phyloP scores from a whole-genome alignment of 2,888 invertebrate genomes.

The Perithous albicinctus region DNA sequence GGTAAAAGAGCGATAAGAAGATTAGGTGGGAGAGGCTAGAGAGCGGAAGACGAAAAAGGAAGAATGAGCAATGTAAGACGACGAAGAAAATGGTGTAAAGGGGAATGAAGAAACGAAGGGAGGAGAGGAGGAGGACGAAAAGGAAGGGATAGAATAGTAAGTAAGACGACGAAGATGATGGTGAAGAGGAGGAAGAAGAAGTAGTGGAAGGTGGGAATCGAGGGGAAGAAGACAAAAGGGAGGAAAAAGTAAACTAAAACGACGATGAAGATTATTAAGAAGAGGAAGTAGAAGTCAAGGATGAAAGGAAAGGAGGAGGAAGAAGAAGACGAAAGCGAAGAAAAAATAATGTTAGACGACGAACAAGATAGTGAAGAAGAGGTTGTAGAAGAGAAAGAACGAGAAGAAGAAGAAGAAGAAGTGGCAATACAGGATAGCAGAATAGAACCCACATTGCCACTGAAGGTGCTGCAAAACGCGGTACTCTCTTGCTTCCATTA shows the following conservation, averaged over 20 bases:
- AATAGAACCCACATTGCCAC: constrained; percentile 37
- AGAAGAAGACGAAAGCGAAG: too few species aligned
- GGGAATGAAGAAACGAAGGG: neutral
- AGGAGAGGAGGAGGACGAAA: neutral
- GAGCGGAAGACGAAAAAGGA: neutral
- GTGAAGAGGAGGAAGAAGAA: neutral
- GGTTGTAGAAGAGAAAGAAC: neutral
- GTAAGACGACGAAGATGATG: neutral
- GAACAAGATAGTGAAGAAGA: constrained; percentile 1
- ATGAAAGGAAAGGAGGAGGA: neutral
- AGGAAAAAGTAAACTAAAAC: neutral
- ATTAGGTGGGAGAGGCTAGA: neutral
- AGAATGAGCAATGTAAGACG: too few species aligned
- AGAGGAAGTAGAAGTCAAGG: neutral
- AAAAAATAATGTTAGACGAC: constrained; percentile 7
- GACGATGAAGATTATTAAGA: too few species aligned
- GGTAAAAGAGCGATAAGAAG: neutral
- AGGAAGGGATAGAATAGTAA: neutral
- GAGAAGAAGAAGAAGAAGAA: neutral
- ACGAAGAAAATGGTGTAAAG: neutral
- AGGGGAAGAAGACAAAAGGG: neutral
- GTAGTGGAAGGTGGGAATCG: neutral
- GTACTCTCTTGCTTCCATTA: neutral
- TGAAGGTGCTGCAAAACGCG: constrained; percentile 14
- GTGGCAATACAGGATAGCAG: neutral